Percentiles rank a stretch among this genome's conserved stretches.
Conservation (phyloP, 2,888 invertebrate genomes). For the Eristalinus aeneus region DNA sequence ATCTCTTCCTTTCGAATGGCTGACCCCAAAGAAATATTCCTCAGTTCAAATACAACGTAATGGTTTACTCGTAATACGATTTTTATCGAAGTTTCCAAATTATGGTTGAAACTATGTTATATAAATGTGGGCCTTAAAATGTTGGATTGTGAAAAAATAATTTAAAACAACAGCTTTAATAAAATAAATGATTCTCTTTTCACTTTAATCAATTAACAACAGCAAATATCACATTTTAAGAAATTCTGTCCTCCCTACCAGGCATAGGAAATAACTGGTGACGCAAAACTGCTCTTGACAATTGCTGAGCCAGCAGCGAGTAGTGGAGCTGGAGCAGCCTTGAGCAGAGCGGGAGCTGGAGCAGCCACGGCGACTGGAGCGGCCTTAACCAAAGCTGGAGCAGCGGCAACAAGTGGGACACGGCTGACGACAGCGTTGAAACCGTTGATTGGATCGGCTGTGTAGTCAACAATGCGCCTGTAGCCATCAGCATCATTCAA, state of each 20-base stretch:
- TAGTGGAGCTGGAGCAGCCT: slow-evolving; percentile 74
- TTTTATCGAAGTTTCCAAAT: too few relatives aligned
- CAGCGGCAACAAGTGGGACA: slow-evolving; percentile 75
- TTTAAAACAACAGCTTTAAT: neutral
- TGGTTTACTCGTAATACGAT: too few relatives aligned
- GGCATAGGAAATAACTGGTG: slow-evolving; percentile 78
- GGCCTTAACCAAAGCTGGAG: slow-evolving; percentile 28
- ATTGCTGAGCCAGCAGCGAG: slow-evolving; percentile 77
- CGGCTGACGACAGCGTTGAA: slow-evolving; percentile 80
- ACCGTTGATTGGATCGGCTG: slow-evolving; percentile 79
- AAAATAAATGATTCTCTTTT: slow-evolving; percentile 27
- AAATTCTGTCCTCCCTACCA: slow-evolving; percentile 72
- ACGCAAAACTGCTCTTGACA: slow-evolving; percentile 77
- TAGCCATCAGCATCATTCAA: slow-evolving; percentile 80
- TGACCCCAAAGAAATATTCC: too few relatives aligned
- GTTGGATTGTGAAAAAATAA: too few relatives aligned
- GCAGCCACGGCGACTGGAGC: slow-evolving; percentile 3
- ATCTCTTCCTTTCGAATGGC: too few relatives aligned
- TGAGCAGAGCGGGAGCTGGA: slow-evolving; percentile 10
- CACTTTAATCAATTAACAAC: slow-evolving; percentile 51
- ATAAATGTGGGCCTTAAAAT: too few relatives aligned
- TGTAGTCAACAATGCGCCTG: slow-evolving; percentile 80
- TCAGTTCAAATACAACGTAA: too few relatives aligned
- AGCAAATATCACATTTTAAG: slow-evolving; percentile 1
- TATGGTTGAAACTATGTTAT: too few relatives aligned